phyloP scores from a whole-genome alignment of 2,113 vertebrate genomes.

The Platichthys stellatus region DNA sequence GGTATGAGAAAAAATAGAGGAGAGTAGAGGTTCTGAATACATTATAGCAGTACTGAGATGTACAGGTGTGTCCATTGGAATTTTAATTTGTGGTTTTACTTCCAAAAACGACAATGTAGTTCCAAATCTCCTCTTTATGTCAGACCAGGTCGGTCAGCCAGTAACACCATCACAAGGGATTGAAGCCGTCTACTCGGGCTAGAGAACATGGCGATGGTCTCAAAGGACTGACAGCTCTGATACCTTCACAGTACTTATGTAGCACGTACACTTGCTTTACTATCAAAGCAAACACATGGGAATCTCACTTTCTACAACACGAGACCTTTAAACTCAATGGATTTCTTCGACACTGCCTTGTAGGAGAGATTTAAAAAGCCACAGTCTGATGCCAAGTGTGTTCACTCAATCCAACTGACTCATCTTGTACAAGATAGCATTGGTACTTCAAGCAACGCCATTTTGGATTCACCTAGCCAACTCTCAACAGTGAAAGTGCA shows the following conservation, averaged over 20 bases:
- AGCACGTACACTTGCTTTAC: not conserved
- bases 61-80: no score
- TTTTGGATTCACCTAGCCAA: constrained; percentile 36
- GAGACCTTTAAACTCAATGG: not conserved
- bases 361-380: not conserved
- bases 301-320: not conserved
- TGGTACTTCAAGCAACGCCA: constrained; percentile 12
- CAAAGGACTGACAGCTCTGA: not conserved
- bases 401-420: constrained; percentile 13
- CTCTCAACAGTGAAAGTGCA: constrained; percentile 49
- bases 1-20: not conserved
- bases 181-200: not conserved
- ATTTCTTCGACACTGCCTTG: not conserved
- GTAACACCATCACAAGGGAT: not conserved
- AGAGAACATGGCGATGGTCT: no score
- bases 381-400: not conserved
- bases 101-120: not conserved
- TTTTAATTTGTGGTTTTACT: no score
- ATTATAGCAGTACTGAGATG: no score
- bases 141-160: no score
- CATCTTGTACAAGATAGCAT: not conserved
- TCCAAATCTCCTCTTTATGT: not conserved
- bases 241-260: not conserved
- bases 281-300: not conserved
- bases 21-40: not conserved